Percentiles rank a stretch among this genome's conserved stretches.
phyloP scores from a whole-genome alignment of 2,113 vertebrate genomes.

The Macaca mulatta region DNA sequence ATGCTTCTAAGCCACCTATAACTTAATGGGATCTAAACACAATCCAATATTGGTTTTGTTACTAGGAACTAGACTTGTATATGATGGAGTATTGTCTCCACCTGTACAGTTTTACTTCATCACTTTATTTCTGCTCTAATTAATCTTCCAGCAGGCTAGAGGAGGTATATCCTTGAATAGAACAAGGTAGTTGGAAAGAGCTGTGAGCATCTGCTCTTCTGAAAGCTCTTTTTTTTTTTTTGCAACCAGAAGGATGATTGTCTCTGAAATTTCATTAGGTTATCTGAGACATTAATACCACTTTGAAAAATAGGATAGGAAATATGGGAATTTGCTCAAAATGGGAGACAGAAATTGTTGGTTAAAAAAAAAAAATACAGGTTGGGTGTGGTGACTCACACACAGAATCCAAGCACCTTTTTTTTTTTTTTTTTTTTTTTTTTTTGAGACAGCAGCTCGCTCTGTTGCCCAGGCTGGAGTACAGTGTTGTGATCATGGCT shows the following conservation, averaged over 20 bases:
- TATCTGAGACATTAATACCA: background rate
- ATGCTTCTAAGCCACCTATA: background rate
- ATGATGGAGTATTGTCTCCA: background rate
- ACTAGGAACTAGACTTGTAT: background rate
- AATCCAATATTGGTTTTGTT: background rate
- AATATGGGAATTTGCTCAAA: background rate
- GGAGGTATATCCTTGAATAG: constrained; percentile 29
- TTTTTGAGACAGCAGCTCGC: background rate
- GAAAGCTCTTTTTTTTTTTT: constrained; percentile 4
- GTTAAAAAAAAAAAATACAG: background rate
- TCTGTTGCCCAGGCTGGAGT: background rate
- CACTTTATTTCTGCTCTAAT: constrained; percentile 66
- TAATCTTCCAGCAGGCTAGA: constrained; percentile 16
- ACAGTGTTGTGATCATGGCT: background rate
- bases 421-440: background rate
- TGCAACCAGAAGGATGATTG: background rate
- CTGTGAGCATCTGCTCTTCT: constrained; percentile 32
- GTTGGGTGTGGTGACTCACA: too few relatives aligned
- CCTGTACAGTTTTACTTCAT: constrained; percentile 17
- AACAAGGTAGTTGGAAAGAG: constrained; percentile 24
- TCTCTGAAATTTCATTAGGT: background rate
- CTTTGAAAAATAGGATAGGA: constrained; percentile 19
- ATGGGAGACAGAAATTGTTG: background rate
- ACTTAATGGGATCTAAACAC: background rate
- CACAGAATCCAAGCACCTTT: too few relatives aligned